A percentile compares a stretch with the other conserved stretches of the same genome.
Conservation (phyloP, 2,113 vertebrate species). For the Heterocephalus glaber region DNA sequence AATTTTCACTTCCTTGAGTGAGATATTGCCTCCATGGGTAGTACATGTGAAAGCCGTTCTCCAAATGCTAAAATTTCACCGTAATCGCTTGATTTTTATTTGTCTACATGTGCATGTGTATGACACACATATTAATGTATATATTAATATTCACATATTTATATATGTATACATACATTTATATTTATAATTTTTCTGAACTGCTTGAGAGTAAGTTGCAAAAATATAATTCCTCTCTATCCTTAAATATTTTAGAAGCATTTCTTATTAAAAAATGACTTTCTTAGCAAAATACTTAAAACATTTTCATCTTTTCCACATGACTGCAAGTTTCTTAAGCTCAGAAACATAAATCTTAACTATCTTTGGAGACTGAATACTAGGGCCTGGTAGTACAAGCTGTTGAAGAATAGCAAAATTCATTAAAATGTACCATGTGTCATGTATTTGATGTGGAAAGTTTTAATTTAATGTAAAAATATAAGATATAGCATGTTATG, state of each 20-base stretch:
- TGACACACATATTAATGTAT: background rate
- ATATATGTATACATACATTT: background rate
- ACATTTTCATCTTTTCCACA: background rate
- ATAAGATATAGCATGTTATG: background rate
- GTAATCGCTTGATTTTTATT: background rate
- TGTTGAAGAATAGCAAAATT: constrained; percentile 1
- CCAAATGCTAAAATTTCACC: constrained; percentile 7
- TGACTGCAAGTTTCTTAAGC: background rate
- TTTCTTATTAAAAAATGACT: constrained; percentile 13
- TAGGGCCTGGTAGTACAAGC: background rate
- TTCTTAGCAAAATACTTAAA: constrained; percentile 11
- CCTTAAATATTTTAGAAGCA: constrained; percentile 39
- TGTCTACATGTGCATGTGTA: background rate
- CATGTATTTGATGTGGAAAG: background rate
- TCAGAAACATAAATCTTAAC: background rate
- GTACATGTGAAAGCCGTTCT: background rate
- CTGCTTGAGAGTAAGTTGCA: background rate
- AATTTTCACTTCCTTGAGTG: background rate
- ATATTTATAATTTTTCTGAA: constrained; percentile 7
- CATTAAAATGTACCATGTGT: background rate
- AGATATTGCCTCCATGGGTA: background rate
- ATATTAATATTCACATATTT: background rate
- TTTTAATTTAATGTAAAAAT: background rate
- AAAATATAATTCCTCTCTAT: background rate
- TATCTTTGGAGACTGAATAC: background rate